A percentile compares a stretch with the other conserved stretches of the same genome.
These are phyloP conservation scores for Tortricodes alternella DNA, from an alignment of 2,888 invertebrate genomes.

Conservation along the genomic window DNA sequence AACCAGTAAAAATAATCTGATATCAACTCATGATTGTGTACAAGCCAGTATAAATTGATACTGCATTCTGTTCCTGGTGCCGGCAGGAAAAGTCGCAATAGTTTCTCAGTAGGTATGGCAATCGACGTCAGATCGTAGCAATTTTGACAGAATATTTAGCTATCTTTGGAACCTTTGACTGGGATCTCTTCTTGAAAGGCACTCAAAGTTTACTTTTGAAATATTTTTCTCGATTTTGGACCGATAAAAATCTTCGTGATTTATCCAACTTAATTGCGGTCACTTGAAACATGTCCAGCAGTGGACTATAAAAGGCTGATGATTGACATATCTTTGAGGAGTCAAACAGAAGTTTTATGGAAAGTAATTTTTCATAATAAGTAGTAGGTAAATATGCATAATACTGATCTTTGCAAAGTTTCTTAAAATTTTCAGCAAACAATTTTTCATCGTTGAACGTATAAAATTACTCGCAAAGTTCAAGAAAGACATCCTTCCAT, in stretches of 20 bases:
- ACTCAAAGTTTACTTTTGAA: neutral
- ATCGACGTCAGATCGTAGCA: conserved; percentile 7
- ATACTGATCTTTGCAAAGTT: too few relatives aligned
- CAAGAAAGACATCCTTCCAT: too few relatives aligned
- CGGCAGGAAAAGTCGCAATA: conserved; percentile 16
- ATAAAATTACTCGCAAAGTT: too few relatives aligned
- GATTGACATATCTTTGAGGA: too few relatives aligned
- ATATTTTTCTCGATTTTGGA: neutral
- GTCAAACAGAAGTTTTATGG: too few relatives aligned
- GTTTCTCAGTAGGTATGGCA: conserved; percentile 16
- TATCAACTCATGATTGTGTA: conserved; percentile 7
- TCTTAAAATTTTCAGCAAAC: too few relatives aligned
- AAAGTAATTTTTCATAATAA: too few relatives aligned
- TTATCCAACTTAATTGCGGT: too few relatives aligned
- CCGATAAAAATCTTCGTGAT: neutral
- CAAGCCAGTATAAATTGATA: conserved; percentile 13
- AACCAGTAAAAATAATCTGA: conserved; percentile 5
- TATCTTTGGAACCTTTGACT: conserved; percentile 7
- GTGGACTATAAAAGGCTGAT: too few relatives aligned
- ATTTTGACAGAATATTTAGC: conserved; percentile 14
- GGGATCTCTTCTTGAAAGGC: neutral
- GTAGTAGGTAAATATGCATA: too few relatives aligned
- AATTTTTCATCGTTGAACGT: too few relatives aligned
- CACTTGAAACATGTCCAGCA: too few relatives aligned
- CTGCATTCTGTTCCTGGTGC: conserved; percentile 2